Base-by-base conservation (phyloP, 1,140 invertebrate genomes). In the Leptinotarsa undecemlineata region DNA sequence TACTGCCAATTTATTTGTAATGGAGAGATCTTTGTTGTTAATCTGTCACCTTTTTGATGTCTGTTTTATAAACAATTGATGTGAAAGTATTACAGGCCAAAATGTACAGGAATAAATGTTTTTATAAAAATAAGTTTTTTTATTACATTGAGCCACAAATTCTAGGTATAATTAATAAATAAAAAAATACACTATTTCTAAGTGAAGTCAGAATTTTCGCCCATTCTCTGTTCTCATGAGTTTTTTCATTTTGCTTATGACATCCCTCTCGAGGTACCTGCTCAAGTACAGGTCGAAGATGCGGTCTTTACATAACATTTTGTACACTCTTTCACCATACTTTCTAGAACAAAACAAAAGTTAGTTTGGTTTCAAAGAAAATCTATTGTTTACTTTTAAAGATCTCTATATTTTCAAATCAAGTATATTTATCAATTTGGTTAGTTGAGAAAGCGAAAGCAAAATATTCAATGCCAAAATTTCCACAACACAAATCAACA, bases 311-410 rank as follows among this genome's bases (percentile, higher is more conserved):
- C 68, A 71, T 26, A 84, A 74, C 57, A 83, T 68, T 74, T 81
- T 82, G 74, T 81, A 84, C 51, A 85, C 75, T 48, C 82, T 66
- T 73, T 84, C 79, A 4, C 78, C 83, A 68, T 78, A 82, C 74
- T 83, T 84, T 67, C 83, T 84, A 60, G 21, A 80, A 80, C 14
- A 73, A 47, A 60, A 57, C 33, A 42, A 11, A 42, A 42, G 33
- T 42, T 42, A 42, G 33, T 42, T 42, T 42, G 0, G 3, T 42
- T 42, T 42, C 3, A 11, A 42, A 42, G 33, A 42, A 42, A 42
- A 42, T 42, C 33, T 42, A 42, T 42, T 42, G 8, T 42, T 42
- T 42, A 42, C 33, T 42, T 11, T 42, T 3, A 11, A 42, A 42
- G 33, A 42, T 42, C 8, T 8, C 8, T 42, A 42, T 42, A 42